phyloP scores from a whole-genome alignment of 2,888 invertebrate species.

The Altica lythri region DNA sequence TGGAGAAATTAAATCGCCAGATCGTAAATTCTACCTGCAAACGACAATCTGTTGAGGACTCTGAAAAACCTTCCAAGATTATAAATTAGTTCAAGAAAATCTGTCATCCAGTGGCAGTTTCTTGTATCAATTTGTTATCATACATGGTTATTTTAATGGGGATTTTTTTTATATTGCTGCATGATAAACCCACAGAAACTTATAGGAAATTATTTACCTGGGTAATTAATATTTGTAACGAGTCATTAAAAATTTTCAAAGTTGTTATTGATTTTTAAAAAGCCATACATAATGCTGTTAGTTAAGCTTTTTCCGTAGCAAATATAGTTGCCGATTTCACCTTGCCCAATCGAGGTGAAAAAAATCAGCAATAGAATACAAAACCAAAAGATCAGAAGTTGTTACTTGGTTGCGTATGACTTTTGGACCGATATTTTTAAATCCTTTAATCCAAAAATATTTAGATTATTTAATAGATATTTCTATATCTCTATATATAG shows the following conservation, averaged over 20 bases:
- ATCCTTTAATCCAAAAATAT: background rate
- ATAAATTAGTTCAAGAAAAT: background rate
- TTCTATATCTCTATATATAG: background rate
- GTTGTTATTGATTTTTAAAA: background rate
- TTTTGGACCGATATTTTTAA: constrained; percentile 5
- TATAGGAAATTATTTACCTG: background rate
- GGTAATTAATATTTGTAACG: background rate
- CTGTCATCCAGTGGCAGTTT: background rate
- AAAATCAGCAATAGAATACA: background rate
- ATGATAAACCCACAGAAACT: background rate
- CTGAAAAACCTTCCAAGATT: background rate
- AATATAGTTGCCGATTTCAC: constrained; percentile 7
- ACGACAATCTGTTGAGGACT: background rate
- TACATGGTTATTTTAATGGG: background rate
- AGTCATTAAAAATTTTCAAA: background rate
- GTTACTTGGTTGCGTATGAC: background rate
- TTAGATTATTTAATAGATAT: constrained; percentile 5
- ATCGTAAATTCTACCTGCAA: background rate
- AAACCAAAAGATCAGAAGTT: background rate
- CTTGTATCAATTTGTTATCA: background rate
- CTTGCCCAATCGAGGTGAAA: constrained; percentile 1
- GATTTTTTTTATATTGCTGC: background rate
- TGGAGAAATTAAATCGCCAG: too few species aligned
- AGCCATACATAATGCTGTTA: background rate
- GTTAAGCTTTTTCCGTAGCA: background rate